Evolutionary conservation across 2,113 vertebrate genomes (phyloP), one percentile per base, ranked within the genome.

Genomic region (Oceanites oceanicus): DNA sequence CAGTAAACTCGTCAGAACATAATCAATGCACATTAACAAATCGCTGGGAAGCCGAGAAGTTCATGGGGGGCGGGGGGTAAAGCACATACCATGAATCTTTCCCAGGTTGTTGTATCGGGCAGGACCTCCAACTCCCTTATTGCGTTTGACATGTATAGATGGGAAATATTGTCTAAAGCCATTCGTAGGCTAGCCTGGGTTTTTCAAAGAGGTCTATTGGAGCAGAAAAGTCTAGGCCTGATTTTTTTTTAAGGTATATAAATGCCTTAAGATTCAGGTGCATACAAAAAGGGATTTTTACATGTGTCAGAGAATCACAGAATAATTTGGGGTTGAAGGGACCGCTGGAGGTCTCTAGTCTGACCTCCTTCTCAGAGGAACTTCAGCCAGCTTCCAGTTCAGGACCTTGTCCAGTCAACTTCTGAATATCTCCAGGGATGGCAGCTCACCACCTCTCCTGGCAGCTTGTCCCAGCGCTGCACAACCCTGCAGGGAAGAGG

Each of bases 1-100:
- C 96, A 96, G 86, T 95, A 94, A 97, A 96, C 79, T 95, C 75
- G 77, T 76, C 79, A 59, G 81, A 96, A 97, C 78, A 94, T 58
- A 97, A 97, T 97, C 97, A 93, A 96, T 97, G 95, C 52, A 62
- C 87, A 85, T 92, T 96, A 96, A 96, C 94, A 83, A 94, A 93
- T 79, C 61, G 1, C 72, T 15, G 62, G 93, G 92, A 93, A 95
- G 89, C 90, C 85, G 73, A 91, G 78, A 67, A 58, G 74, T 92
- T 95, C 81, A 47, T 55, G 61, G 78, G 50, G 8, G 56, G 49
- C 12, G 4, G 58, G 72, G n/a, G 75, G 47, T 73, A 70, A 93
- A 90, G 79, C 73, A 82, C 79, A 71, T 34, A 2, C 70, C 78
- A 95, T 93, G 89, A 96, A 96, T 95, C 96, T 94, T 95, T 67